These are phyloP conservation scores for Lepisosteus osseus DNA, from an alignment of 2,113 vertebrate species.

Conservation along the genomic window DNA sequence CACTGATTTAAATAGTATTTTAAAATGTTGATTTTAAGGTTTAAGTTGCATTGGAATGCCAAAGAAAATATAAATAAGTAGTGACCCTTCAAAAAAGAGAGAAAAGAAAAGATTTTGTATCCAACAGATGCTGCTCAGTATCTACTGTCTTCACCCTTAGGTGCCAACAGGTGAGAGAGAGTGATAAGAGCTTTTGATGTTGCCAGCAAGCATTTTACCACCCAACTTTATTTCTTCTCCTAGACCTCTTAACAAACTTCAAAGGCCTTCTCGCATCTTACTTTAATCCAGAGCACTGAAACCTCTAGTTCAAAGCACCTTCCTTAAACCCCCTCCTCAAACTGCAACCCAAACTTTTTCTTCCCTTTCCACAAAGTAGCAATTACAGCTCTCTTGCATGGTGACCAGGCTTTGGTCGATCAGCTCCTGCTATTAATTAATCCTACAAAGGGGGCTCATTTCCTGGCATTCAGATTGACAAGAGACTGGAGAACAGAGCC, in stretches of 20 bases:
- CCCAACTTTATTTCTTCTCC: constrained; percentile 84
- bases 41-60: too few relatives aligned
- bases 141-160: constrained; percentile 58
- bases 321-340: constrained; percentile 84
- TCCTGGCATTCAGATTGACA: constrained; percentile 96
- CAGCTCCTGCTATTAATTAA: constrained; percentile 98
- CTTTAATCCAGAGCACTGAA: constrained; percentile 95
- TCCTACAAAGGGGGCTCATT: constrained; percentile 96
- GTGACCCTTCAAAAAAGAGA: neutral
- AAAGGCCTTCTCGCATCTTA: constrained; percentile 88
- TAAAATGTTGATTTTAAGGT: too few relatives aligned
- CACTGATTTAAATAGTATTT: too few relatives aligned
- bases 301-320: constrained; percentile 95
- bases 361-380: constrained; percentile 89
- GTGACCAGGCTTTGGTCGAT: constrained; percentile 78
- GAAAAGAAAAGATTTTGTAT: constrained; percentile 25
- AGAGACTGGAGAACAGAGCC: constrained; percentile 84
- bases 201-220: constrained; percentile 83
- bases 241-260: constrained; percentile 93
- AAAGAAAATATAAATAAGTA: too few relatives aligned
- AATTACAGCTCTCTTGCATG: constrained; percentile 87
- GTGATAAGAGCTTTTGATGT: constrained; percentile 85
- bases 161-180: constrained; percentile 84
- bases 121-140: constrained; percentile 37
- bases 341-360: constrained; percentile 92